phyloP scores from a whole-genome alignment of 2,113 vertebrate species.

The Corythornis vintsioides region DNA sequence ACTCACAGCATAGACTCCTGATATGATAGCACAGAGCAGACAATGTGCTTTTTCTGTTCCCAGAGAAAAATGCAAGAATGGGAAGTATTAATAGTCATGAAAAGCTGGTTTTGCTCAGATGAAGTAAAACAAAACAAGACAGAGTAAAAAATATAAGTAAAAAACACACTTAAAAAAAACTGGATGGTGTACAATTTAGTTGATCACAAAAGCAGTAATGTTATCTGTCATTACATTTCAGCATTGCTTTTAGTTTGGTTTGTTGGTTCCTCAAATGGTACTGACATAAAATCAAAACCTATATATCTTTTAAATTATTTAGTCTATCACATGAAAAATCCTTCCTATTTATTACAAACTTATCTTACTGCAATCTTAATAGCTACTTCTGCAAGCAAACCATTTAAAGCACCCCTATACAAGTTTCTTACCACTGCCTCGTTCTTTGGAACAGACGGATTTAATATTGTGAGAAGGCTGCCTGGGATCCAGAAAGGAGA shows the following conservation, averaged over 20 bases:
- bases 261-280: background rate
- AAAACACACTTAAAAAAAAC: background rate
- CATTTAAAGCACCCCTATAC: background rate
- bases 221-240: background rate
- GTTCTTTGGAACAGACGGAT: conserved; percentile 92
- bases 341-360: background rate
- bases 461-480: conserved; percentile 89
- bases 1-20: background rate
- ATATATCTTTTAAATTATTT: background rate
- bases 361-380: background rate
- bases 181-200: background rate
- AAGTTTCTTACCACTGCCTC: conserved; percentile 89
- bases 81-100: background rate
- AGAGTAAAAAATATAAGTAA: background rate
- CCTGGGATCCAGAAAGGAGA: conserved; percentile 95
- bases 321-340: background rate
- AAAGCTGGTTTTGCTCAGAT: background rate
- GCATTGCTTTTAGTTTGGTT: background rate
- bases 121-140: background rate
- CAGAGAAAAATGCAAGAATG: background rate
- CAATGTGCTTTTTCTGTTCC: background rate
- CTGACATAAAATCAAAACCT: background rate
- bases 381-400: background rate
- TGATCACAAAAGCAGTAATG: background rate
- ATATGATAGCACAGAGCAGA: background rate